Percentiles rank a stretch among this genome's conserved stretches.
Conservation (phyloP, 2,797 vertebrate genomes). For the Phalloptychus januarius region DNA sequence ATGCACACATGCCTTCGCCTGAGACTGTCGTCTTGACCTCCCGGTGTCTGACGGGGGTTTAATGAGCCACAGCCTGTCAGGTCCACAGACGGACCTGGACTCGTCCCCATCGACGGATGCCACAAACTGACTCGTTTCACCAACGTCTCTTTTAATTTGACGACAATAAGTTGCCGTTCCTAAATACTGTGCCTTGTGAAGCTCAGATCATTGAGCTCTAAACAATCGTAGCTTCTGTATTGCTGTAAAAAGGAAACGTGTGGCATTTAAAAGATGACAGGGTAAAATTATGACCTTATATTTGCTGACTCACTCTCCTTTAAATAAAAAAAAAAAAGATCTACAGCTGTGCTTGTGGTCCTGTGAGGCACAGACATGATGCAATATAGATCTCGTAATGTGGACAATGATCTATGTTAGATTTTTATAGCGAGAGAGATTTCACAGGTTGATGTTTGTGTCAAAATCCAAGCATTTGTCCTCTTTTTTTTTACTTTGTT, state of each 20-base stretch:
- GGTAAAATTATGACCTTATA: conserved; percentile 18
- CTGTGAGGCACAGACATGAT: not conserved
- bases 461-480: not conserved
- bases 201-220: not conserved
- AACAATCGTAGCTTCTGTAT: not conserved
- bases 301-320: conserved; percentile 13
- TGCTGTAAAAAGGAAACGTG: not conserved
- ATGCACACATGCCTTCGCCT: conserved; percentile 27
- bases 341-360: not conserved
- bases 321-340: conserved; percentile 12
- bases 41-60: conserved; percentile 68
- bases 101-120: conserved; percentile 24
- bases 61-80: conserved; percentile 74
- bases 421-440: not conserved
- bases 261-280: conserved; percentile 3
- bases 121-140: conserved; percentile 41
- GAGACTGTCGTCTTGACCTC: conserved; percentile 69
- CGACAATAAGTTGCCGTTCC: not conserved
- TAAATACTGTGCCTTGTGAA: not conserved
- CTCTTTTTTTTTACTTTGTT: not conserved
- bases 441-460: not conserved
- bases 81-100: conserved; percentile 54
- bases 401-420: not conserved
- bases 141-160: conserved; percentile 15
- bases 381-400: not conserved